phyloP scores from a whole-genome alignment of 2,797 vertebrate species.

The Rhinogobio ventralis region DNA sequence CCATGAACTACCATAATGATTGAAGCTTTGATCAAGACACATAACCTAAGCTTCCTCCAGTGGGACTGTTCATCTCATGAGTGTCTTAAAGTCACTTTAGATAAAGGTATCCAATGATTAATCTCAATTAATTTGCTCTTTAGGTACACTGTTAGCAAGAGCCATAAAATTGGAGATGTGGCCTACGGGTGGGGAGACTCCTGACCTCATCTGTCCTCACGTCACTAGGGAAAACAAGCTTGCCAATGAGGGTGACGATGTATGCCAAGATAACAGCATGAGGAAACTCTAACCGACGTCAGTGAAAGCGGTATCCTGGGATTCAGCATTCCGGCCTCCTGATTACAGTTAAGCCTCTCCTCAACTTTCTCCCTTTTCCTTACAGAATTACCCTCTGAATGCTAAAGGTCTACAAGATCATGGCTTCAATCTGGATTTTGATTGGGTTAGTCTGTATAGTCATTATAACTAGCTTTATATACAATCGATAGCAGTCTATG shows the following conservation, averaged over 20 bases:
- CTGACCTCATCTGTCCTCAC: conserved; percentile 31
- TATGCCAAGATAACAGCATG: conserved; percentile 39
- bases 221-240: conserved; percentile 16
- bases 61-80: not conserved
- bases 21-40: not conserved
- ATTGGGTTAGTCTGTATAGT: conserved; percentile 2
- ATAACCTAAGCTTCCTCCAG: not conserved
- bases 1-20: not conserved
- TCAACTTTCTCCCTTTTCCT: conserved; percentile 16
- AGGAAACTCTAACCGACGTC: conserved; percentile 36
- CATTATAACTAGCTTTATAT: not conserved
- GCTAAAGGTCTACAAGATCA: not conserved
- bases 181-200: conserved; percentile 23
- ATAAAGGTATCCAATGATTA: not conserved
- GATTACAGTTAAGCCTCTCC: conserved; percentile 13
- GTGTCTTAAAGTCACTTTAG: not conserved
- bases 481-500: not conserved
- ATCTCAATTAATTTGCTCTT: not conserved
- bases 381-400: not conserved
- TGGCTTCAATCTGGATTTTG: not conserved
- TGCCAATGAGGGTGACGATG: conserved; percentile 4
- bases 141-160: not conserved
- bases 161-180: not conserved
- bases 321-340: not conserved
- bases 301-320: conserved; percentile 12